Conservation (phyloP, 2,113 vertebrate genomes). For the Myrmophylax atrothorax region DNA sequence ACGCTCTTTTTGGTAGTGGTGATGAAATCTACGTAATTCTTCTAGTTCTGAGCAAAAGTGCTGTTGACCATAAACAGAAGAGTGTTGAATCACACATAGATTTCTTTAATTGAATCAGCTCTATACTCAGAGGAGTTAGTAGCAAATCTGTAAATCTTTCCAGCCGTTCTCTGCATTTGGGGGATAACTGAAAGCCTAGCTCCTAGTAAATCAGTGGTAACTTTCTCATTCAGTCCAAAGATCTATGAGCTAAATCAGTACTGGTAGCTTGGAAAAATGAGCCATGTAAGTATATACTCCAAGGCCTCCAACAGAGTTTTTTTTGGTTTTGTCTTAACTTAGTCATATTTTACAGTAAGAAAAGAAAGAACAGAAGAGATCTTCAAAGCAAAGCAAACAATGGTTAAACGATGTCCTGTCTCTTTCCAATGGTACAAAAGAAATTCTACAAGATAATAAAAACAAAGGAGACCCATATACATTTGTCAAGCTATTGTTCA, state of each 20-base stretch:
- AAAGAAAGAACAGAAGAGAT: not conserved
- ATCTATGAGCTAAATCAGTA: not conserved
- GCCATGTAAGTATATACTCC: not conserved
- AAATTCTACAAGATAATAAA: not conserved
- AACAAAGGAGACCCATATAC: not conserved
- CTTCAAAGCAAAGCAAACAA: not conserved
- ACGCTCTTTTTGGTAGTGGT: not conserved
- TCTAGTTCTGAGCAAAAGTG: not conserved
- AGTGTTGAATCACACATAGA: not conserved
- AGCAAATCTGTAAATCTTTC: not conserved
- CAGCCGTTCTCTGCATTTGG: not conserved
- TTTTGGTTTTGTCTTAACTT: not conserved
- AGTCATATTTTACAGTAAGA: not conserved
- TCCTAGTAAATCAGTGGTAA: not conserved
- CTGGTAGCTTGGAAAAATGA: not conserved
- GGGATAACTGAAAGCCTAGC: not conserved
- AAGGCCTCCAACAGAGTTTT: not conserved
- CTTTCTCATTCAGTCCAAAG: not conserved
- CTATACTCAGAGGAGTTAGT: not conserved
- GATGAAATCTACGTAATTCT: not conserved
- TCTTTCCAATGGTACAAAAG: not conserved
- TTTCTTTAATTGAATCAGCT: not conserved
- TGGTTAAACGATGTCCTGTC: not conserved
- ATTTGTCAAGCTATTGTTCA: rapidly evolving
- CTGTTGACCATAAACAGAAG: not conserved